A percentile compares a stretch with the other conserved stretches of the same genome.
These are phyloP conservation scores for Palythoa grandiflora DNA, from an alignment of 92 coral and sea anemone genomes.

Conservation along the genomic window DNA sequence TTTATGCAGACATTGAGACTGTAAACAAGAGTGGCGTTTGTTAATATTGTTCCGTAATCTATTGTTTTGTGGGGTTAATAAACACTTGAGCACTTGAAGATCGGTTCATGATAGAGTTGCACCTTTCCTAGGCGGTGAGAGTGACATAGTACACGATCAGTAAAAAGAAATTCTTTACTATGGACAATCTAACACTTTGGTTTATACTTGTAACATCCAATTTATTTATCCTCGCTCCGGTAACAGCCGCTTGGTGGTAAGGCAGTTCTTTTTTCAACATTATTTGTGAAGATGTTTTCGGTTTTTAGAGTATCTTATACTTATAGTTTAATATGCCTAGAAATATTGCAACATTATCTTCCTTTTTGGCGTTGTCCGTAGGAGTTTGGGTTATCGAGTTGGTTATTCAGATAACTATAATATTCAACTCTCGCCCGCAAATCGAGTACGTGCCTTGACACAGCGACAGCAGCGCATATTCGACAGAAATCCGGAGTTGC, in stretches of 20 bases:
- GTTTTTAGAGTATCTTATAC: background rate
- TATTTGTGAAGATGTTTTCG: background rate
- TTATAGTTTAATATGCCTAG: background rate
- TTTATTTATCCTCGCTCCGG: constrained; percentile 52
- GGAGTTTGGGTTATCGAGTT: constrained; percentile 53
- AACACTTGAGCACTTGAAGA: constrained; percentile 74
- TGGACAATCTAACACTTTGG: constrained; percentile 11
- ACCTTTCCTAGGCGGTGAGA: constrained; percentile 39
- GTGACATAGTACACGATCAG: constrained; percentile 22
- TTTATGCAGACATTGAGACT: constrained; percentile 88
- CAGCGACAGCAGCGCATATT: constrained; percentile 81
- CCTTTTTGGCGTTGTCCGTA: constrained; percentile 29
- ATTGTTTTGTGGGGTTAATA: constrained; percentile 82
- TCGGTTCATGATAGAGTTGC: constrained; percentile 67
- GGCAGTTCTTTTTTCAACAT: background rate
- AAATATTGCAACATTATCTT: background rate
- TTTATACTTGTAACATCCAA: constrained; percentile 44
- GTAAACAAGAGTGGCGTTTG: constrained; percentile 76
- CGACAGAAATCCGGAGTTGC: constrained; percentile 79
- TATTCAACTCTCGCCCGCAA: constrained; percentile 85
- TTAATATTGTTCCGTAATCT: constrained; percentile 74
- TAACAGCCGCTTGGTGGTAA: constrained; percentile 78
- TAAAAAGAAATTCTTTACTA: background rate
- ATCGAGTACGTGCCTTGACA: constrained; percentile 82
- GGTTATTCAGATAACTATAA: constrained; percentile 61